Conservation (phyloP, 2,888 invertebrate species). For the Drosophila eohydei region DNA sequence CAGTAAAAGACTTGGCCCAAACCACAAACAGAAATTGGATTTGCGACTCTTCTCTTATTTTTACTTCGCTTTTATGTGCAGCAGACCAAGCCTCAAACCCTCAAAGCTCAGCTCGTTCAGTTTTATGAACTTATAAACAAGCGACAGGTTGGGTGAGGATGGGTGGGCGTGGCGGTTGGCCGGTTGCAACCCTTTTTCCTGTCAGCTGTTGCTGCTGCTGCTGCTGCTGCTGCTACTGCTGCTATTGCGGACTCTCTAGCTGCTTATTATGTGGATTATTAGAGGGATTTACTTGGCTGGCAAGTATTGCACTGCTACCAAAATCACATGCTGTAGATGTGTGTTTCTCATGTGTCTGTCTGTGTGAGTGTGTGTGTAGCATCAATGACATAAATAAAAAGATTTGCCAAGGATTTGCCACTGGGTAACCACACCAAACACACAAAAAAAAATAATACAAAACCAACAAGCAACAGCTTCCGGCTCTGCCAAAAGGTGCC, state of each 20-base stretch:
- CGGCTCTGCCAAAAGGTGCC: constrained; percentile 62
- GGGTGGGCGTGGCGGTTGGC: background rate
- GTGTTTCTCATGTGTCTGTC: constrained; percentile 24
- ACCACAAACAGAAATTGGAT: constrained; percentile 79
- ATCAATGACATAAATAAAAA: constrained; percentile 83
- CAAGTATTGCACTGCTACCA: constrained; percentile 62
- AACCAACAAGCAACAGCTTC: constrained; percentile 40
- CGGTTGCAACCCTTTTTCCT: constrained; percentile 67
- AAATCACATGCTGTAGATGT: constrained; percentile 41
- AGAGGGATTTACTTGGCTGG: constrained; percentile 77
- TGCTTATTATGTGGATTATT: constrained; percentile 81
- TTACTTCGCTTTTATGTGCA: constrained; percentile 52
- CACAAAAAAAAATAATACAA: constrained; percentile 10
- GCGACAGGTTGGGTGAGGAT: constrained; percentile 39
- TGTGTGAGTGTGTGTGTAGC: constrained; percentile 41
- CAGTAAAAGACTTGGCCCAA: constrained; percentile 47
- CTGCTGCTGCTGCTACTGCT: constrained; percentile 51
- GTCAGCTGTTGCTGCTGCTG: constrained; percentile 57
- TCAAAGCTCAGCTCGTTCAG: constrained; percentile 78
- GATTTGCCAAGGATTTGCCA: constrained; percentile 82
- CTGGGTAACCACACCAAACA: constrained; percentile 63
- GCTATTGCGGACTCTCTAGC: constrained; percentile 38
- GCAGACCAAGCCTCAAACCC: constrained; percentile 10
- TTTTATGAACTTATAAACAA: constrained; percentile 85
- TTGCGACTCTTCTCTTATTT: constrained; percentile 63